Percentiles rank a stretch among this genome's conserved stretches.
These are phyloP conservation scores for Acipenser oxyrinchus DNA, from an alignment of 2,797 vertebrate species.

Conservation along the genomic window DNA sequence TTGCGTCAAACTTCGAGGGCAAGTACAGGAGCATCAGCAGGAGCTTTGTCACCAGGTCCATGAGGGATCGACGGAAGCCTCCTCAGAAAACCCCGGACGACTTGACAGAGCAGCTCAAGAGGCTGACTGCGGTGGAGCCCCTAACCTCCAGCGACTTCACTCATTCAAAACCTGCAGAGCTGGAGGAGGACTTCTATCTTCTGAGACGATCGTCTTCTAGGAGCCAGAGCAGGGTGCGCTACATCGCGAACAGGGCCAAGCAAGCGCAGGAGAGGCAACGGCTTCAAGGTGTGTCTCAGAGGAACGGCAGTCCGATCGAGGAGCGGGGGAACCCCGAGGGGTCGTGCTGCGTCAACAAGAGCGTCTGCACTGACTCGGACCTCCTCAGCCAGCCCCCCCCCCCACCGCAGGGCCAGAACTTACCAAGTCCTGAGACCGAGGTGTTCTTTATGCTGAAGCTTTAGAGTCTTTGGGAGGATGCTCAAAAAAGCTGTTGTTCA, in stretches of 20 bases:
- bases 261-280: constrained; percentile 82
- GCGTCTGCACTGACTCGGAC: constrained; percentile 58
- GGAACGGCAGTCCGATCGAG: constrained; percentile 59
- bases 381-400: constrained; percentile 42
- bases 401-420: constrained; percentile 34
- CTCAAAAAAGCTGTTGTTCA: constrained; percentile 1
- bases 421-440: constrained; percentile 49
- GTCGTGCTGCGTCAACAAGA: constrained; percentile 68
- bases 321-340: constrained; percentile 87
- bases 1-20: constrained; percentile 71
- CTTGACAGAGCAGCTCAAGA: constrained; percentile 74
- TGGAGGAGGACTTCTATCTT: constrained; percentile 46
- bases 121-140: constrained; percentile 68
- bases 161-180: constrained; percentile 18
- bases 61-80: constrained; percentile 41
- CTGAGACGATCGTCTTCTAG: constrained; percentile 76
- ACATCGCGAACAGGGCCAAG: constrained; percentile 82
- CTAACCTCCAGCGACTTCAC: constrained; percentile 51
- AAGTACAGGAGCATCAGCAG: constrained; percentile 78
- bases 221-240: constrained; percentile 85
- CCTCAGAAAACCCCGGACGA: constrained; percentile 26
- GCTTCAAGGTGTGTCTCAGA: constrained; percentile 57
- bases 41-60: constrained; percentile 60
- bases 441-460: constrained; percentile 72
- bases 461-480: constrained; percentile 35